Conservation (phyloP, 2,113 vertebrate species). For the Osmerus eperlanus region DNA sequence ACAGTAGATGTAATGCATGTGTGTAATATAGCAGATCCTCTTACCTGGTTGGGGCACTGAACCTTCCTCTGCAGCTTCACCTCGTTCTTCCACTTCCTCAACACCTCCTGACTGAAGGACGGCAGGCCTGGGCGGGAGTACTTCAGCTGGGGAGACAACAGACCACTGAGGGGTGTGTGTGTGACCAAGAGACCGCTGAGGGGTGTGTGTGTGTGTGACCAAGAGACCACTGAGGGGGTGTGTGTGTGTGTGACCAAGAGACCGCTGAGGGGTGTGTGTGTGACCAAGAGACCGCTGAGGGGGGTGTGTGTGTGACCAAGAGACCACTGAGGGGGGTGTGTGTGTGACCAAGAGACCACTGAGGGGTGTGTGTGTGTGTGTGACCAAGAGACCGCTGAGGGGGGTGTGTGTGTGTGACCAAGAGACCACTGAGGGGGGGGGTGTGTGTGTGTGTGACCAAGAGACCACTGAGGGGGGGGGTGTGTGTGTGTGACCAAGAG, state of each 20-base stretch:
- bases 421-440: too few relatives aligned
- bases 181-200: too few relatives aligned
- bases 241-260: not conserved
- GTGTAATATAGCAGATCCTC: not conserved
- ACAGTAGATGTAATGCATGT: too few relatives aligned
- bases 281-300: too few relatives aligned
- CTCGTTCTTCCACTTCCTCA: slow-evolving; percentile 92
- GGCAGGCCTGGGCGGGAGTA: slow-evolving; percentile 91
- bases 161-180: not conserved
- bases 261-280: not conserved
- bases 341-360: not conserved
- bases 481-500: not conserved
- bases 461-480: not conserved
- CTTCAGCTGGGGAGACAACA: slow-evolving; percentile 73
- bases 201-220: not conserved
- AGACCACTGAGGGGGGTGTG: not conserved
- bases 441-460: too few relatives aligned
- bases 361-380: too few relatives aligned
- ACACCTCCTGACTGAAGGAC: slow-evolving; percentile 88
- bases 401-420: not conserved
- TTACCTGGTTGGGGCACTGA: slow-evolving; percentile 93
- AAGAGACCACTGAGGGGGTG: not conserved
- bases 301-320: too few relatives aligned
- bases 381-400: not conserved
- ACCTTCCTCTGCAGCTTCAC: slow-evolving; percentile 90